Evolutionary conservation across 1,140 invertebrate species (phyloP).

Genomic region (Mesaphorura yosii): DNA sequence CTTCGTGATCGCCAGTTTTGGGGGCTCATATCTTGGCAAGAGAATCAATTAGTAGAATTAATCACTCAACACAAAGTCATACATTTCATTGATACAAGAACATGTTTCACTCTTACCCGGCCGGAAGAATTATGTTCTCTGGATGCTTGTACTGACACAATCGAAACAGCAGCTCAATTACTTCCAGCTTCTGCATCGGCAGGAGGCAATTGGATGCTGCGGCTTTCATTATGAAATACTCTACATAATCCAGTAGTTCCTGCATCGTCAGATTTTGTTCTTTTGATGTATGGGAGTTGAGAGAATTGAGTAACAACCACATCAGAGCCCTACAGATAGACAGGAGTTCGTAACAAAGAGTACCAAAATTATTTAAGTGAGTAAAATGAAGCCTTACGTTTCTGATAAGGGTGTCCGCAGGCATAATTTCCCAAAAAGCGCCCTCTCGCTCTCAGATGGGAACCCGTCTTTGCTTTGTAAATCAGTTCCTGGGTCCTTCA

Average conservation of each 20-base stretch:
- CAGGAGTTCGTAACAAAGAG: background rate
- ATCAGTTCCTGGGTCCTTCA: constrained; percentile 25
- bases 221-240: constrained; percentile 71
- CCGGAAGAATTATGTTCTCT: constrained; percentile 77
- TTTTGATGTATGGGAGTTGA: no score
- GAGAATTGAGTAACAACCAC: constrained; percentile 65
- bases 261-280: constrained; percentile 59
- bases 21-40: constrained; percentile 59
- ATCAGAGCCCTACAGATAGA: constrained; percentile 47
- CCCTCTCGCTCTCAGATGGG: constrained; percentile 77
- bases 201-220: constrained; percentile 55
- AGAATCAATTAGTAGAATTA: constrained; percentile 3
- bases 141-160: constrained; percentile 83
- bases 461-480: constrained; percentile 65
- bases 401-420: constrained; percentile 76
- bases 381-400: no score
- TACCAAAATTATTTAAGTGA: no score
- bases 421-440: constrained; percentile 62
- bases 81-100: background rate
- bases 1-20: constrained; percentile 75
- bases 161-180: constrained; percentile 81
- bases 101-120: constrained; percentile 41
- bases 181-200: constrained; percentile 57
- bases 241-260: constrained; percentile 72
- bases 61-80: background rate